Conservation (phyloP, 2,888 invertebrate species). For the Argynnis bischoffii region DNA sequence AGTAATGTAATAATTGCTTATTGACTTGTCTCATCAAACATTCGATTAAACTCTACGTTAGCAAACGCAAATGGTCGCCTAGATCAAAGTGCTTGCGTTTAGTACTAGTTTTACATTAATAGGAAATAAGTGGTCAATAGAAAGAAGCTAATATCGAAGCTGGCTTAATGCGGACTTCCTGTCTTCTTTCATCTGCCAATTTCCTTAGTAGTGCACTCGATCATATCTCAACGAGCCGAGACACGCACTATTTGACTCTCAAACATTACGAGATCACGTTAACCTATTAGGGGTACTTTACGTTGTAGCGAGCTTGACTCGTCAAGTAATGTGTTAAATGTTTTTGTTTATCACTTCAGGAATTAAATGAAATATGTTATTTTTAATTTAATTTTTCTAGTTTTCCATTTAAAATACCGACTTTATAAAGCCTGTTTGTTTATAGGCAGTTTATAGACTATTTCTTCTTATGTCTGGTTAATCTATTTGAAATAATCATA, state of each 20-base stretch:
- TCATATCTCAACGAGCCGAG: conserved; percentile 58
- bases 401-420: too few relatives aligned
- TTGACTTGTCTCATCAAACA: not conserved
- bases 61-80: not conserved
- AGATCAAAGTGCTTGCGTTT: not conserved
- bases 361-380: not conserved
- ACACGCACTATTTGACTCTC: conserved; percentile 59
- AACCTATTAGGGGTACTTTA: conserved; percentile 22
- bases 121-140: conserved; percentile 41
- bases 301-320: conserved; percentile 10
- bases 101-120: conserved; percentile 17
- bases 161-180: conserved; percentile 75
- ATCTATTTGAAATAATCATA: too few relatives aligned
- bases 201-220: conserved; percentile 68
- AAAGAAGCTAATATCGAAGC: conserved; percentile 58
- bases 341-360: not conserved
- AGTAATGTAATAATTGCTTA: not conserved
- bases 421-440: too few relatives aligned
- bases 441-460: too few relatives aligned
- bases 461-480: too few relatives aligned
- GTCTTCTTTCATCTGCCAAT: conserved; percentile 74
- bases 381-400: too few relatives aligned
- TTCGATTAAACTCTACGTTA: not conserved
- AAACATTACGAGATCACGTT: conserved; percentile 17
- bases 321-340: not conserved